Conservation (phyloP, 2,888 invertebrate species). For the Andricus curvator region DNA sequence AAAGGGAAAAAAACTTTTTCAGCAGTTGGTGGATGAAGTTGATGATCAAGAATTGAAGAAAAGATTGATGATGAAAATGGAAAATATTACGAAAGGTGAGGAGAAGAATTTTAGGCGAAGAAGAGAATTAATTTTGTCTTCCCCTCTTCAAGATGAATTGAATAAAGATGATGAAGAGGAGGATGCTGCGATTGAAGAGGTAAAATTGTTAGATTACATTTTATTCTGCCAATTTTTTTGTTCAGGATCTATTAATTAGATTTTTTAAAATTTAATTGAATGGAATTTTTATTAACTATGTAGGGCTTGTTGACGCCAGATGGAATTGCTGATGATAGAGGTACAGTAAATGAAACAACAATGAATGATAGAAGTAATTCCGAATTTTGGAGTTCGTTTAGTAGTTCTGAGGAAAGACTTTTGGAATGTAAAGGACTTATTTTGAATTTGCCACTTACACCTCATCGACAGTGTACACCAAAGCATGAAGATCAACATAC, state of each 20-base stretch:
- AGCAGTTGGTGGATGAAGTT: conserved; percentile 80
- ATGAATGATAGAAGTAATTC: conserved; percentile 87
- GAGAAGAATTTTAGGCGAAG: conserved; percentile 76
- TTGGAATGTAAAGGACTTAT: conserved; percentile 87
- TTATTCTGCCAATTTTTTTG: background rate
- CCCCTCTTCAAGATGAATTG: conserved; percentile 79
- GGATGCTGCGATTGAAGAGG: conserved; percentile 84
- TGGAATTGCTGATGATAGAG: conserved; percentile 84
- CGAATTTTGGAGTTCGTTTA: conserved; percentile 90
- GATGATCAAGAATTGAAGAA: conserved; percentile 58
- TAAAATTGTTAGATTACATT: conserved; percentile 64
- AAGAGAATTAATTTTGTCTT: conserved; percentile 80
- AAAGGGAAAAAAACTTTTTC: conserved; percentile 81
- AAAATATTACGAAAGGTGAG: conserved; percentile 78
- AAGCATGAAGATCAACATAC: conserved; percentile 76
- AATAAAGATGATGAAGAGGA: conserved; percentile 82
- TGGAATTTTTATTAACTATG: background rate
- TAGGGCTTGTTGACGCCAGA: conserved; percentile 80
- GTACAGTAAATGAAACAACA: conserved; percentile 83
- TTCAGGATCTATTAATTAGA: no score
- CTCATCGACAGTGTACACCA: conserved; percentile 81
- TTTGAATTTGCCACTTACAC: conserved; percentile 85
- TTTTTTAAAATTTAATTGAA: background rate
- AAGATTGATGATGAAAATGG: conserved; percentile 69
- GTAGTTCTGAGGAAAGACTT: conserved; percentile 88